Percentiles rank a stretch among this genome's conserved stretches.
Evolutionary conservation across 2,113 vertebrate species (phyloP).

Genomic region (Neofelis nebulosa): DNA sequence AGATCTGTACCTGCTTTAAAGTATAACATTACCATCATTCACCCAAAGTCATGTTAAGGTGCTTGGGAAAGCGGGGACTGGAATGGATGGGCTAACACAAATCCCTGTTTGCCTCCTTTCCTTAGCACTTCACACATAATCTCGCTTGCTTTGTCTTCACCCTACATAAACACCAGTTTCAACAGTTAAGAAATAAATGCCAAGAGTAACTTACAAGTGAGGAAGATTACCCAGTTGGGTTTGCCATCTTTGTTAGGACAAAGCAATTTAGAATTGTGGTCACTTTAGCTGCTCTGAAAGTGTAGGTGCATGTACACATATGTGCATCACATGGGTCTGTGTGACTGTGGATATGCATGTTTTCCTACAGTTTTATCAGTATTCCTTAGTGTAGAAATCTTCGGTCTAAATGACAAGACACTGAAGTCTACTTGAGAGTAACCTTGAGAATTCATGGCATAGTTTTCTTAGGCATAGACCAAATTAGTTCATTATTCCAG

Average conservation of each 20-base stretch:
- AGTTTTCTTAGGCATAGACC: conserved; percentile 23
- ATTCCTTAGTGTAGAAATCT: neutral
- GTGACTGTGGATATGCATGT: neutral
- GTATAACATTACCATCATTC: conserved; percentile 64
- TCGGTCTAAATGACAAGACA: neutral
- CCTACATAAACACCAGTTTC: neutral
- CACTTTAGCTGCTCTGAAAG: neutral
- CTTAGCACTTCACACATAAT: neutral
- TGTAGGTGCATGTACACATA: no score
- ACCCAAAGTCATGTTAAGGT: conserved; percentile 25
- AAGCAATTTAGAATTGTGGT: neutral
- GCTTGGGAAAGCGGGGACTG: neutral
- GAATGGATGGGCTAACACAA: conserved; percentile 45
- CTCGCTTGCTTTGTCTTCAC: neutral
- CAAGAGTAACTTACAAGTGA: conserved; percentile 13
- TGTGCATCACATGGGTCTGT: neutral
- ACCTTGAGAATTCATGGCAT: conserved; percentile 52
- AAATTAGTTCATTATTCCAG: conserved; percentile 75
- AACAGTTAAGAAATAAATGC: conserved; percentile 25
- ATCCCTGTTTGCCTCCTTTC: neutral
- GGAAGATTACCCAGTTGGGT: neutral
- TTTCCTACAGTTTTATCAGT: neutral
- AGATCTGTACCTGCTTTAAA: conserved; percentile 59
- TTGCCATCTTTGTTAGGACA: neutral
- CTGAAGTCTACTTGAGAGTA: conserved; percentile 32